Evolutionary conservation across 2,888 invertebrate genomes (phyloP).

Genomic region (Balanococcus diminutus): DNA sequence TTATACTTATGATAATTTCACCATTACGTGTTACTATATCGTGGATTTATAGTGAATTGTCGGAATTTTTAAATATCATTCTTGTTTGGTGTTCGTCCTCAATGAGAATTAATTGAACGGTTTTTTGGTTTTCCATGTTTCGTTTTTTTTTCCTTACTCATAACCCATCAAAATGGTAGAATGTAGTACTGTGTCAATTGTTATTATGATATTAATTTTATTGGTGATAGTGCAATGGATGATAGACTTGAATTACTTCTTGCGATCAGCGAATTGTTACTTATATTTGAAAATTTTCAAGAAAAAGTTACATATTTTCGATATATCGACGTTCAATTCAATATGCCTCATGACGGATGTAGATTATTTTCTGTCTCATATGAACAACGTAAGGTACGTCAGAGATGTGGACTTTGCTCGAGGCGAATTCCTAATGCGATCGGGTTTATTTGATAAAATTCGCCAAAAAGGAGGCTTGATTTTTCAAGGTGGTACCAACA

Average conservation of each 20-base stretch:
- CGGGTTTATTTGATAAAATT: constrained; percentile 75
- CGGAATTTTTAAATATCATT: not conserved
- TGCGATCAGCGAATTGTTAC: constrained; percentile 72
- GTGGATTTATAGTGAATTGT: not conserved
- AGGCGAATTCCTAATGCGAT: constrained; percentile 82
- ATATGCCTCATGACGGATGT: constrained; percentile 86
- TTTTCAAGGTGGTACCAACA: constrained; percentile 80
- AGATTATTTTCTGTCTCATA: constrained; percentile 83
- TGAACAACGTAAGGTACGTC: constrained; percentile 90
- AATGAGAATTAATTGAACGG: constrained; percentile 33
- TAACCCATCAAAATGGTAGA: constrained; percentile 44
- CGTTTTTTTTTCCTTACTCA: no score
- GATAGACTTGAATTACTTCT: constrained; percentile 76
- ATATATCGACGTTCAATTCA: constrained; percentile 69
- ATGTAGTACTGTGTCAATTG: constrained; percentile 56
- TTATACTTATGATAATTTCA: no score
- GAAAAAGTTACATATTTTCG: constrained; percentile 69
- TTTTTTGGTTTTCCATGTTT: not conserved
- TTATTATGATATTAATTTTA: constrained; percentile 61
- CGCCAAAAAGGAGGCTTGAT: constrained; percentile 75
- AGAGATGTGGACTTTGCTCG: constrained; percentile 88
- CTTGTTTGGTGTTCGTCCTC: constrained; percentile 26
- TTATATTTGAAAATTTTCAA: constrained; percentile 71
- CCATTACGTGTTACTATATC: no score
- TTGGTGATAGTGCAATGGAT: constrained; percentile 66